Percentiles rank a stretch among this genome's conserved stretches.
Conservation (phyloP, 1,140 invertebrate genomes). For the Anoplolepis gracilipes region DNA sequence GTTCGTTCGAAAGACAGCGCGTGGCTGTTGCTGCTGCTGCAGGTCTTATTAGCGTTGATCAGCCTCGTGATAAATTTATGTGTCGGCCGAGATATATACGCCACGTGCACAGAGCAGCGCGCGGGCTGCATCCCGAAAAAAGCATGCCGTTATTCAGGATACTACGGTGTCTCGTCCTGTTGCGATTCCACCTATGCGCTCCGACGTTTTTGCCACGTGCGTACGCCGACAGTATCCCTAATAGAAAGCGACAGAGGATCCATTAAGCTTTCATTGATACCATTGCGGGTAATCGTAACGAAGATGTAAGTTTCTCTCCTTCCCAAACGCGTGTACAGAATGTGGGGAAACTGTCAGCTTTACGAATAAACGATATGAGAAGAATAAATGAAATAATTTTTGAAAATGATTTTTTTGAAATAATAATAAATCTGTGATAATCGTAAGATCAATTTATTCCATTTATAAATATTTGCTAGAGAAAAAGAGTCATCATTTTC, state of each 20-base stretch:
- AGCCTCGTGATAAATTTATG: constrained; percentile 71
- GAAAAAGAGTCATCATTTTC: background rate
- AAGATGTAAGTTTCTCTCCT: constrained; percentile 32
- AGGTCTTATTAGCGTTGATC: constrained; percentile 74
- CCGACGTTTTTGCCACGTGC: constrained; percentile 63
- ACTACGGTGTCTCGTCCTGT: constrained; percentile 29
- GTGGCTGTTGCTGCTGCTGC: constrained; percentile 60
- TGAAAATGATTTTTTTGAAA: too few species aligned
- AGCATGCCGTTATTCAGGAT: constrained; percentile 52
- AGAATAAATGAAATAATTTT: background rate
- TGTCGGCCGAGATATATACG: constrained; percentile 58
- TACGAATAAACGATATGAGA: background rate
- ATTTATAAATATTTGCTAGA: background rate
- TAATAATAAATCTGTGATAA: too few species aligned
- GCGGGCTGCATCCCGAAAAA: constrained; percentile 47
- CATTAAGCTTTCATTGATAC: constrained; percentile 72
- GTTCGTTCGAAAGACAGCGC: constrained; percentile 52
- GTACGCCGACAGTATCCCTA: constrained; percentile 61
- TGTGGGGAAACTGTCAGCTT: background rate
- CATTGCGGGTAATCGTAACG: constrained; percentile 50
- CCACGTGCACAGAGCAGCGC: constrained; percentile 5
- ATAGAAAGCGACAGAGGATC: constrained; percentile 72
- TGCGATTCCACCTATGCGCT: constrained; percentile 46
- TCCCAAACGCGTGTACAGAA: background rate
- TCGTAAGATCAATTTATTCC: too few species aligned